Conservation (phyloP, 2,888 invertebrate genomes). For the Didymodactylos carnosus region DNA sequence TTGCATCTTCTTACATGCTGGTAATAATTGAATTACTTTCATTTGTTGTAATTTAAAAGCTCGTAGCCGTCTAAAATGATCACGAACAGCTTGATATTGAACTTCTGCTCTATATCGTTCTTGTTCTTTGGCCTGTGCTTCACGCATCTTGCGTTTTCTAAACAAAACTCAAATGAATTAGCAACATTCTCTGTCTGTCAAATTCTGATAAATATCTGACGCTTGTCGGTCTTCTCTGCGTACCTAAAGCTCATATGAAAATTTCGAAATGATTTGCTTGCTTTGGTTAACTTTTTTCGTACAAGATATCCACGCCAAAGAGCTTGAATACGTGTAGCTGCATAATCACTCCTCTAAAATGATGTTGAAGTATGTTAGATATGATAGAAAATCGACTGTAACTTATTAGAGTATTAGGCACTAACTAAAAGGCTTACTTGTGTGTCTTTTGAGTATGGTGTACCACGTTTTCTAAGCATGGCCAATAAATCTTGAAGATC, state of each 20-base stretch:
- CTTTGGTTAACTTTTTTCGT: neutral
- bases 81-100: neutral
- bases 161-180: too few species aligned
- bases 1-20: neutral
- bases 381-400: too few species aligned
- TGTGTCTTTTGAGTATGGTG: neutral
- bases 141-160: neutral
- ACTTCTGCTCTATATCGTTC: neutral
- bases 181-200: too few species aligned
- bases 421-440: neutral
- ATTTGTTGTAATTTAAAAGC: neutral
- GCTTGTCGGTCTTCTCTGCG: too few species aligned
- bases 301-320: neutral
- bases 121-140: neutral
- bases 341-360: neutral
- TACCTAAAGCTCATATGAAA: neutral
- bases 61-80: neutral
- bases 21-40: neutral
- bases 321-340: neutral
- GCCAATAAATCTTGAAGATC: neutral
- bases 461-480: neutral
- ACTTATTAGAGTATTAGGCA: neutral
- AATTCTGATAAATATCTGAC: too few species aligned
- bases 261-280: neutral
- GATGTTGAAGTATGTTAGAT: too few species aligned